Evolutionary conservation across 2,797 vertebrate genomes (phyloP).

Genomic region (Erethizon dorsatum): DNA sequence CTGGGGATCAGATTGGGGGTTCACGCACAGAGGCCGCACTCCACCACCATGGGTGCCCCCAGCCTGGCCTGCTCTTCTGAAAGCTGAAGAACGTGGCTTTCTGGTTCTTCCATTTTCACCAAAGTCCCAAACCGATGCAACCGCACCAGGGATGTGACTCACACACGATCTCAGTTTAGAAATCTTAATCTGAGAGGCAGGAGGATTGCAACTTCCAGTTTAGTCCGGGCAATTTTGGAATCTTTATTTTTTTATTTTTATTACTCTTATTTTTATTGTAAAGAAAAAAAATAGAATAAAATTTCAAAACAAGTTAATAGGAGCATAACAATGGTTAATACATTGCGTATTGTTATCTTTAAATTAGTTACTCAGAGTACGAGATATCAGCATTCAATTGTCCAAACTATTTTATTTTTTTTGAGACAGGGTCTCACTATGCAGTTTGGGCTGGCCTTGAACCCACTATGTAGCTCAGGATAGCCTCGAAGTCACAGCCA

Average conservation of each 20-base stretch:
- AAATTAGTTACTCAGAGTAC: too few species aligned
- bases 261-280: too few species aligned
- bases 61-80: neutral
- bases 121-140: neutral
- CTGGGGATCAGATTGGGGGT: neutral
- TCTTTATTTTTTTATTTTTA: neutral
- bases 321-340: too few species aligned
- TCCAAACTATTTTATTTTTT: too few species aligned
- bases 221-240: neutral
- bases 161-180: neutral
- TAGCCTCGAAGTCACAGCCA: neutral
- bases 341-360: too few species aligned
- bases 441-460: neutral
- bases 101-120: neutral
- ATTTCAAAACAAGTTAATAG: too few species aligned
- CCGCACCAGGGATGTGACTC: neutral
- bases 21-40: neutral
- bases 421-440: neutral
- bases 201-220: neutral
- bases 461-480: too few species aligned
- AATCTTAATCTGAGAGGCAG: neutral
- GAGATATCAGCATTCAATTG: too few species aligned
- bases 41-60: neutral
- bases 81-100: neutral
- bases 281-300: too few species aligned